Percentiles rank a stretch among this genome's conserved stretches.
phyloP scores from a whole-genome alignment of 2,797 vertebrate genomes.

The Chrosomus eos region DNA sequence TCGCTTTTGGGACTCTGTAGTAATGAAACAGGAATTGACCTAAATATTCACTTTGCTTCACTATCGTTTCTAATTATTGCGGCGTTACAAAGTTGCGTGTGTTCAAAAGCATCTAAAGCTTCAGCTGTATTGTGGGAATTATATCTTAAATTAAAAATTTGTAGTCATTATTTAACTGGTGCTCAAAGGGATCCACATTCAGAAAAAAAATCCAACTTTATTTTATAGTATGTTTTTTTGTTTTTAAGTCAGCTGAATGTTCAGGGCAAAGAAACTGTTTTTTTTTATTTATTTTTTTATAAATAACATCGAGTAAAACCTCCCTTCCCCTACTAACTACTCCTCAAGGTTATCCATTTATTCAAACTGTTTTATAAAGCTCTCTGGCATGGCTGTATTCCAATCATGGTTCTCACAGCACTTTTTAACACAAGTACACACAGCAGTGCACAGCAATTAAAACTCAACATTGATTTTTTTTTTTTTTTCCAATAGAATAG shows the following conservation, averaged over 20 bases:
- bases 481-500: neutral
- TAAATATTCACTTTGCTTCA: slow-evolving; percentile 41
- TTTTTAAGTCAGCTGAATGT: neutral
- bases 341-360: slow-evolving; percentile 27
- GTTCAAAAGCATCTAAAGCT: slow-evolving; percentile 28
- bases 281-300: neutral
- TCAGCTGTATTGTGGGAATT: slow-evolving; percentile 35
- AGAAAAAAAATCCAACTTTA: neutral
- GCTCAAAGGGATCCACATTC: slow-evolving; percentile 2
- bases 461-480: slow-evolving; percentile 34
- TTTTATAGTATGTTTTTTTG: neutral
- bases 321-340: neutral
- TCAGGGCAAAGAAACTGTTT: neutral
- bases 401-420: slow-evolving; percentile 14
- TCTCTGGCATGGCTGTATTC: slow-evolving; percentile 17
- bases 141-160: slow-evolving; percentile 13
- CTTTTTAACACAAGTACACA: slow-evolving; percentile 14
- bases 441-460: slow-evolving; percentile 38
- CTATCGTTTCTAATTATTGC: slow-evolving; percentile 41
- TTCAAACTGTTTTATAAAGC: slow-evolving; percentile 19
- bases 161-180: neutral
- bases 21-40: slow-evolving; percentile 24
- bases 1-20: slow-evolving; percentile 10
- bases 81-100: neutral
- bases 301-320: slow-evolving; percentile 15